Percentiles rank a stretch among this genome's conserved stretches.
Conservation (phyloP, 2,113 vertebrate species). For the Neotragus moschatus region DNA sequence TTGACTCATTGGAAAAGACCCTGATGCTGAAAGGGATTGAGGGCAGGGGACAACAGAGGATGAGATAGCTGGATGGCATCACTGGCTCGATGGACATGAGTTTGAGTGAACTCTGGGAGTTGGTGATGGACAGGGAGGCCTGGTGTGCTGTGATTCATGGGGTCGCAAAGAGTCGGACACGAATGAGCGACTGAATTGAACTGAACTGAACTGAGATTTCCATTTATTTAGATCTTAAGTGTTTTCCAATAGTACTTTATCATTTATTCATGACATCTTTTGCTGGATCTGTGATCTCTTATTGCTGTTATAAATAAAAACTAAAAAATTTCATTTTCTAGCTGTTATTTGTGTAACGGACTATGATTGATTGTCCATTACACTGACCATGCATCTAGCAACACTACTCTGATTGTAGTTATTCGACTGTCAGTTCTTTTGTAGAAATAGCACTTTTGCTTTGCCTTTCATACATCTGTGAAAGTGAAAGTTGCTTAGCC, state of each 20-base stretch:
- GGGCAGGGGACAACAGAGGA: too few relatives aligned
- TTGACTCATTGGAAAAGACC: too few relatives aligned
- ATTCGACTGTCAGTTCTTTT: neutral
- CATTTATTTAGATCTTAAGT: slow-evolving; percentile 32
- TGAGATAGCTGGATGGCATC: too few relatives aligned
- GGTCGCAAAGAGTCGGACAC: too few relatives aligned
- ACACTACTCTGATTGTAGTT: neutral
- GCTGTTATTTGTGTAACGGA: neutral
- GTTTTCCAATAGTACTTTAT: slow-evolving; percentile 37
- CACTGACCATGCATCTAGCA: neutral
- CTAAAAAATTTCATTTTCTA: neutral
- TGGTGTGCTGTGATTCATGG: too few relatives aligned
- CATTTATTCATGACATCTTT: neutral
- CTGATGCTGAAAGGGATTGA: too few relatives aligned
- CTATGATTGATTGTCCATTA: neutral
- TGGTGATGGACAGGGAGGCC: too few relatives aligned
- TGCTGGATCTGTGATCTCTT: neutral
- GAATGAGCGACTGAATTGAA: too few relatives aligned
- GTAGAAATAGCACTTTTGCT: neutral
- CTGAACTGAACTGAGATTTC: neutral
- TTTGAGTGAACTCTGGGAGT: too few relatives aligned
- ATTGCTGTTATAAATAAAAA: neutral
- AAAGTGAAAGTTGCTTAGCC: neutral
- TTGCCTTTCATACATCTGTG: neutral
- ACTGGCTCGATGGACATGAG: rapidly evolving